Base-by-base conservation (phyloP, 2,888 invertebrate species). In the Philereme transversata region DNA sequence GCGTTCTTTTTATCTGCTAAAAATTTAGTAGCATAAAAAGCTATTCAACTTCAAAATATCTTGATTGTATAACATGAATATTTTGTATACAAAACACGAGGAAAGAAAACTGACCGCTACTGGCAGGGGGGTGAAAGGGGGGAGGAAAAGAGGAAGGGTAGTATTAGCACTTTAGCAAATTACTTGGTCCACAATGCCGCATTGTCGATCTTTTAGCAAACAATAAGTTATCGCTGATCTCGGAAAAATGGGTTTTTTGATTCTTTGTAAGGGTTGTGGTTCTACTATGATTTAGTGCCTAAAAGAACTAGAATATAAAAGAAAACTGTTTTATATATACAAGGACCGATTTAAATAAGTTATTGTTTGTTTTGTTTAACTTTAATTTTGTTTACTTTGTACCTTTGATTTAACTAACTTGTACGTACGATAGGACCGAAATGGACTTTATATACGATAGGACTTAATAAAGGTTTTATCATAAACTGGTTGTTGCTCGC, bases 111-210 rank as follows among this genome's bases (percentile, higher is more conserved):
- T 63, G 62, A 63, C 56, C 59, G 52, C 59, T 52, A 35, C 33
- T 10, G 44, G 22, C 3, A 22, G 1, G 43, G 1, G 43, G 36
- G 41, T n/a, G 45, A 0, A 36, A n/a, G 33, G 49, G 36, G 47
- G 7, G 7, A 34, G 11, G 48, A 48, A 52, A 22, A 36, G 73
- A 43, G 7, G 7, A 34, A n/a, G 48, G 51, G 56, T 35, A 36
- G 73, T 71, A 75, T 82, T 78, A 76, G 81, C 84, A 86, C 86
- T 86, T 85, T 84, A 79, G 76, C 79, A 86, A 84, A 86, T 86
- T 85, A 84, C 86, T 78, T 73, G 75, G 79, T 79, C 80, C 79
- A 47, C 78, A 77, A 78, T 78, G 76, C 71, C 72, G 67, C 74
- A 73, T 79, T 81, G 82, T 77, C 77, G 75, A 78, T 78, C 78